These are phyloP conservation scores for Lophotis ruficrista DNA, from an alignment of 2,113 vertebrate genomes.

Conservation along the genomic window DNA sequence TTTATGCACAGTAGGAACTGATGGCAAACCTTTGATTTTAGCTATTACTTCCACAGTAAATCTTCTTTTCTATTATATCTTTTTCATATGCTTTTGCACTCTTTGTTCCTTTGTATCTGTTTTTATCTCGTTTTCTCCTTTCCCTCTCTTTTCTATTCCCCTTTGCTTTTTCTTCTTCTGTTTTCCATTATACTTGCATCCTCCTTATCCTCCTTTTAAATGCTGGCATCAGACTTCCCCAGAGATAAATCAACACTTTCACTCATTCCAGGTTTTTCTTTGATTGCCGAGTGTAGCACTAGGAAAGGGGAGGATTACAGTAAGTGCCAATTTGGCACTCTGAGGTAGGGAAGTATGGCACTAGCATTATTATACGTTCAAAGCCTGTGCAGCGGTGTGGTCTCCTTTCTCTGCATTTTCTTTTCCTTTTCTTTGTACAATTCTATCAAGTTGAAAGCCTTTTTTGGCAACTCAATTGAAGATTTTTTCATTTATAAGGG, in stretches of 20 bases:
- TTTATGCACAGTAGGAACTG: background rate
- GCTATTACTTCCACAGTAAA: background rate
- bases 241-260: constrained; percentile 76
- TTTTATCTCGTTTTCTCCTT: constrained; percentile 14
- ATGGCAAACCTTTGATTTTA: background rate
- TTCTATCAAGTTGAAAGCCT: constrained; percentile 14
- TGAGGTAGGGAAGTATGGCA: constrained; percentile 63
- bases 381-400: constrained; percentile 50
- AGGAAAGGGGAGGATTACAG: constrained; percentile 69
- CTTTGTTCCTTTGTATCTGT: background rate
- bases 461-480: background rate
- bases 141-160: constrained; percentile 19
- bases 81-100: background rate
- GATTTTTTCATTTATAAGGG: background rate
- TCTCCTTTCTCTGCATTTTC: constrained; percentile 56
- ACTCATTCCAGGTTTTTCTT: constrained; percentile 52
- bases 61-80: background rate
- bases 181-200: constrained; percentile 54
- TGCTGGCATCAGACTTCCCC: constrained; percentile 54
- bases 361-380: constrained; percentile 42
- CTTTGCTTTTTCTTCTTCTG: background rate
- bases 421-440: constrained; percentile 40
- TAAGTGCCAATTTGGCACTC: constrained; percentile 72
- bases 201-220: constrained; percentile 66
- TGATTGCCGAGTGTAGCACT: constrained; percentile 68